Conservation (phyloP, 2,888 invertebrate genomes). For the Microplitis manilae region DNA sequence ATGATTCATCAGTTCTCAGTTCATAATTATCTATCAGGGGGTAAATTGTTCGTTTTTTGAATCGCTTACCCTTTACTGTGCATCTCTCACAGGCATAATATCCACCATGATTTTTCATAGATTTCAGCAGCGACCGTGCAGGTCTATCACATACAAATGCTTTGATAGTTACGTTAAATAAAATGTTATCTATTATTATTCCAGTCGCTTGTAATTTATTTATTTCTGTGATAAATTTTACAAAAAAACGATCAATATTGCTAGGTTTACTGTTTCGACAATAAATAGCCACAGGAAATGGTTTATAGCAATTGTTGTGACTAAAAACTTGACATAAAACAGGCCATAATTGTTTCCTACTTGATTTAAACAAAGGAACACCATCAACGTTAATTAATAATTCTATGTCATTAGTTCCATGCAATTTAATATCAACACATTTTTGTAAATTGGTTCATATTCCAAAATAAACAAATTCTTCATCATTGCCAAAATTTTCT, state of each 20-base stretch:
- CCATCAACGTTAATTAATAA: constrained; percentile 39
- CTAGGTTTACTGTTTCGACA: constrained; percentile 36
- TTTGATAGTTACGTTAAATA: constrained; percentile 32
- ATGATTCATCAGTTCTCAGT: constrained; percentile 40
- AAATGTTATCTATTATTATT: constrained; percentile 7
- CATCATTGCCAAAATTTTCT: not conserved
- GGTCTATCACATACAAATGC: constrained; percentile 44
- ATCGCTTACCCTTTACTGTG: constrained; percentile 26
- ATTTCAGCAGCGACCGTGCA: constrained; percentile 39
- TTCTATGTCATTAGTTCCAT: not conserved
- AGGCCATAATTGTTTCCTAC: constrained; percentile 44
- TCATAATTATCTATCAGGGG: not conserved
- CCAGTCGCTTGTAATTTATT: constrained; percentile 34
- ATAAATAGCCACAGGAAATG: constrained; percentile 47
- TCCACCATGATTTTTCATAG: constrained; percentile 38
- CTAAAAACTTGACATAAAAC: constrained; percentile 42
- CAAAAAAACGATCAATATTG: constrained; percentile 2
- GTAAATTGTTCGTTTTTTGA: constrained; percentile 24
- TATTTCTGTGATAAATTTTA: constrained; percentile 38
- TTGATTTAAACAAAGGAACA: constrained; percentile 36
- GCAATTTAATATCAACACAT: not conserved
- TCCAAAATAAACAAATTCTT: constrained; percentile 9
- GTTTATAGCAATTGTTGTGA: constrained; percentile 39
- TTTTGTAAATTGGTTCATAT: not conserved
- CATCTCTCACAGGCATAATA: constrained; percentile 42